These are phyloP conservation scores for Microhierax caerulescens DNA, from an alignment of 2,797 vertebrate genomes.

Conservation along the genomic window DNA sequence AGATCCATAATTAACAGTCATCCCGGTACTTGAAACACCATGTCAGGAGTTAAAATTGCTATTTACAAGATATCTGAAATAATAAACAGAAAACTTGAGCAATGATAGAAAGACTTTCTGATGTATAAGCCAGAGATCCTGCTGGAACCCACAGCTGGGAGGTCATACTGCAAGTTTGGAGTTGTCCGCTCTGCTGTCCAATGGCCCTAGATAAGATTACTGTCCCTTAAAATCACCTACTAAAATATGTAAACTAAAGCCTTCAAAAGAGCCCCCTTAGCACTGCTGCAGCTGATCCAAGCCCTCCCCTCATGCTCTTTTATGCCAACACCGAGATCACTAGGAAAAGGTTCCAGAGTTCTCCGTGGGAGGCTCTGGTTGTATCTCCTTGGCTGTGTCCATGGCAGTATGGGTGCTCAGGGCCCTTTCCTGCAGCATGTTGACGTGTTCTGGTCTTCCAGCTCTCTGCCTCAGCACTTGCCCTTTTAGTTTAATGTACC, in stretches of 20 bases:
- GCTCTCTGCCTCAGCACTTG: neutral
- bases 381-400: neutral
- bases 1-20: neutral
- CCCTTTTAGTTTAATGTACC: neutral
- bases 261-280: neutral
- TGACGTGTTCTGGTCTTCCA: neutral
- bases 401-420: neutral
- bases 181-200: neutral
- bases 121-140: neutral
- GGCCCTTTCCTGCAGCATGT: neutral
- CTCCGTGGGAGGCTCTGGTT: neutral
- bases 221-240: neutral
- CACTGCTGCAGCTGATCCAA: neutral
- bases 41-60: neutral
- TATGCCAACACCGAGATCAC: neutral
- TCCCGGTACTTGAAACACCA: neutral
- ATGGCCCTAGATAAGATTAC: neutral
- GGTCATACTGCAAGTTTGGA: neutral
- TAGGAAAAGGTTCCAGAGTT: neutral
- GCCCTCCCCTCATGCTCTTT: neutral
- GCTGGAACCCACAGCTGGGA: neutral
- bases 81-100: constrained; percentile 1
- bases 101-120: neutral
- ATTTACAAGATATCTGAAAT: neutral
- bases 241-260: neutral